Evolutionary conservation across 2,888 invertebrate genomes (phyloP).

Genomic region (Globia sparganii): DNA sequence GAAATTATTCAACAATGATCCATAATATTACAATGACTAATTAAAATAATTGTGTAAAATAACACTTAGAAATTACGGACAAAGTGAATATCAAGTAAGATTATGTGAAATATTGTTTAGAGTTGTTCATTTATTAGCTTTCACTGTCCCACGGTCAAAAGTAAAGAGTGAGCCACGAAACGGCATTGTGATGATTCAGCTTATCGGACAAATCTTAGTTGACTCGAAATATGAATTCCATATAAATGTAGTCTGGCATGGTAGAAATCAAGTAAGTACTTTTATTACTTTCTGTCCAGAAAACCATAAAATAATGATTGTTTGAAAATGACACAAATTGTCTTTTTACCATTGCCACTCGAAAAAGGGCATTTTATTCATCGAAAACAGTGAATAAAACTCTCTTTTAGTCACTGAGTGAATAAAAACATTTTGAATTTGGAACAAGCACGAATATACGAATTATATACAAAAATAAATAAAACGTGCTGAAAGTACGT

Average conservation of each 20-base stretch:
- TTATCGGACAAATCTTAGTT: slow-evolving; percentile 63
- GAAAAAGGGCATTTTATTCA: too few species aligned
- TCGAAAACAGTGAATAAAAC: too few species aligned
- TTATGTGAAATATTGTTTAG: slow-evolving; percentile 82
- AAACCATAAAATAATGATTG: background rate
- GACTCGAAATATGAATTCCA: slow-evolving; percentile 45
- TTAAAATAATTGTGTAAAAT: slow-evolving; percentile 63
- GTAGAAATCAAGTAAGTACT: slow-evolving; percentile 15
- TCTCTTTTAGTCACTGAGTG: too few species aligned
- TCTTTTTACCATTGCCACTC: too few species aligned
- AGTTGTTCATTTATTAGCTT: slow-evolving; percentile 78
- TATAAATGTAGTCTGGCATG: slow-evolving; percentile 29
- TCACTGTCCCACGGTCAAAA: slow-evolving; percentile 82
- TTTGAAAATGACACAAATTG: background rate
- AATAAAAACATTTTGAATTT: too few species aligned
- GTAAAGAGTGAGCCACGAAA: slow-evolving; percentile 56
- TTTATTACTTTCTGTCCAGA: slow-evolving; percentile 14
- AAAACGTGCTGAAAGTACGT: too few species aligned
- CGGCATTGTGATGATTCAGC: slow-evolving; percentile 65
- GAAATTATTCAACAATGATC: slow-evolving; percentile 52
- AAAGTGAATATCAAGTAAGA: slow-evolving; percentile 73
- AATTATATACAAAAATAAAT: too few species aligned
- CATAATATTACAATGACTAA: slow-evolving; percentile 60
- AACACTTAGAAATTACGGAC: slow-evolving; percentile 66
- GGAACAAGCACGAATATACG: too few species aligned